Conservation (phyloP, 2,113 vertebrate genomes). For the Arvicanthis niloticus region DNA sequence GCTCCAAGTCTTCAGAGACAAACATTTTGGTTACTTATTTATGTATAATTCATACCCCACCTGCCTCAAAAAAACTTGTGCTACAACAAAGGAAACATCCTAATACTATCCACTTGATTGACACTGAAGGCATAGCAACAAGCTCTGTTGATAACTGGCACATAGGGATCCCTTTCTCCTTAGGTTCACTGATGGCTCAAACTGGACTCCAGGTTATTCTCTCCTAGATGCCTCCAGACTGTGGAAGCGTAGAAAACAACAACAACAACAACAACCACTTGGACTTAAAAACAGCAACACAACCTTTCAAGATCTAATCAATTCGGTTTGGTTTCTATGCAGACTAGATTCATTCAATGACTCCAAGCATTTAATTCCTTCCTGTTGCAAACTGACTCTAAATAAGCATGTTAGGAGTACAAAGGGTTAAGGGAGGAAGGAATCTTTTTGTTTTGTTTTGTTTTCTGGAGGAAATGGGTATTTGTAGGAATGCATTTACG, state of each 20-base stretch:
- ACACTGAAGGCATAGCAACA: neutral
- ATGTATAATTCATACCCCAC: constrained; percentile 66
- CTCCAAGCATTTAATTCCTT: neutral
- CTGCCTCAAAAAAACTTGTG: constrained; percentile 45
- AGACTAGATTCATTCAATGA: neutral
- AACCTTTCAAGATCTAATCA: neutral
- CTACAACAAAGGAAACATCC: constrained; percentile 36
- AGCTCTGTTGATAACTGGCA: constrained; percentile 7
- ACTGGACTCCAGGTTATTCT: neutral
- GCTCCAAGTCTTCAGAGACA: constrained; percentile 44
- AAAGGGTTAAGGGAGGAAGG: neutral
- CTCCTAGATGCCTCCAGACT: neutral
- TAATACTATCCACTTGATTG: constrained; percentile 17
- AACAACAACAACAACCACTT: neutral
- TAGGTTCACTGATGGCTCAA: neutral
- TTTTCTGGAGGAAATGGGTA: too few species aligned
- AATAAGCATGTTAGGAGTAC: neutral
- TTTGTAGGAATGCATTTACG: neutral
- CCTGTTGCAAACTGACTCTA: neutral
- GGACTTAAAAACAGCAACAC: neutral
- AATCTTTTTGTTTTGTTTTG: neutral
- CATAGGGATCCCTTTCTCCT: neutral
- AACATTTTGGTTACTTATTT: constrained; percentile 59
- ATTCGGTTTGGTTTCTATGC: neutral
- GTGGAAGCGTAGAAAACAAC: neutral